A percentile compares a stretch with the other conserved stretches of the same genome.
Evolutionary conservation across 2,888 invertebrate species (phyloP).

Genomic region (Penaeus monodon): DNA sequence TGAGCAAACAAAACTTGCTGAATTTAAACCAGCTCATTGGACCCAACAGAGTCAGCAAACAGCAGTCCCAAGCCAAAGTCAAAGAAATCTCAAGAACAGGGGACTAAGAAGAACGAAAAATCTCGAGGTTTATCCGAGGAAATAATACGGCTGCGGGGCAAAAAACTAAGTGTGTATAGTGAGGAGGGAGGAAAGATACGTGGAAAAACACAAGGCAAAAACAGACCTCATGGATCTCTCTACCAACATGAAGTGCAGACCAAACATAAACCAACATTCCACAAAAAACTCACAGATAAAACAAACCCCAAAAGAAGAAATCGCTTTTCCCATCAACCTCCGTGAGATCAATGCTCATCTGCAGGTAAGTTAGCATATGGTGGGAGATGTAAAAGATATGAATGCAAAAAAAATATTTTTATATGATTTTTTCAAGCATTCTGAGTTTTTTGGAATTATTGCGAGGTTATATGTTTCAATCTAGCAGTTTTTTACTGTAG

Average conservation of each 20-base stretch:
- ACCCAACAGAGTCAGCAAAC: constrained; percentile 40
- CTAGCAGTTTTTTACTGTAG: too few species aligned
- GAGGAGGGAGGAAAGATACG: constrained; percentile 45
- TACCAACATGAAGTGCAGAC: constrained; percentile 44
- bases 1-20: constrained; percentile 43
- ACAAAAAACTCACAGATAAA: constrained; percentile 6
- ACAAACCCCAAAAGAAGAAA: constrained; percentile 31
- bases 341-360: too few species aligned
- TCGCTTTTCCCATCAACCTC: constrained; percentile 13
- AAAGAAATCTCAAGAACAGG: constrained; percentile 39
- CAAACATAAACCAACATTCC: constrained; percentile 16
- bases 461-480: too few species aligned
- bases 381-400: too few species aligned
- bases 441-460: too few species aligned
- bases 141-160: constrained; percentile 27
- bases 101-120: constrained; percentile 39
- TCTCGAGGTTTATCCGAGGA: constrained; percentile 44
- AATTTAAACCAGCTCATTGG: constrained; percentile 38
- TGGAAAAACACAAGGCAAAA: constrained; percentile 54
- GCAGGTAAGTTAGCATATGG: too few species aligned
- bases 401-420: too few species aligned
- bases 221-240: constrained; percentile 44
- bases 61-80: constrained; percentile 24
- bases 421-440: background rate
- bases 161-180: constrained; percentile 30